Percentiles rank a stretch among this genome's conserved stretches.
Conservation (phyloP, 2,888 invertebrate genomes). For the Cephalotes varians region DNA sequence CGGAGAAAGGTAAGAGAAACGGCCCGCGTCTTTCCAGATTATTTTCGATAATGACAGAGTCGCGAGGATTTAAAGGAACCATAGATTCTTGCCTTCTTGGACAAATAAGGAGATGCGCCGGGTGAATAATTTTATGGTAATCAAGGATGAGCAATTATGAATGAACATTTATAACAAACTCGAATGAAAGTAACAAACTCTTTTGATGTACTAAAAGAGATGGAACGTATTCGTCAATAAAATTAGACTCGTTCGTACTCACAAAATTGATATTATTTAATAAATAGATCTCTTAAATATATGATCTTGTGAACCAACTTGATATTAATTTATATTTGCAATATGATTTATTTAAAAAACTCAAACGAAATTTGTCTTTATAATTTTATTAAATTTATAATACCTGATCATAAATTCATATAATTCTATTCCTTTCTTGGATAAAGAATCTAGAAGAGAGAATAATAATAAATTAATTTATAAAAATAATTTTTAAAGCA, state of each 20-base stretch:
- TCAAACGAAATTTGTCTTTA: no score
- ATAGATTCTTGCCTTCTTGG: neutral
- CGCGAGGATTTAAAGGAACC: slow-evolving; percentile 2
- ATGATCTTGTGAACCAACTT: no score
- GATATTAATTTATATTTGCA: no score
- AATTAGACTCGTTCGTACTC: neutral
- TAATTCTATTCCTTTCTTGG: no score
- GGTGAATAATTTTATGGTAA: neutral
- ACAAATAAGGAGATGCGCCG: neutral
- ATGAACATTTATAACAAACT: neutral
- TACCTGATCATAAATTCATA: no score
- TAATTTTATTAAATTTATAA: no score
- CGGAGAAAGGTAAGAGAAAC: slow-evolving; percentile 34
- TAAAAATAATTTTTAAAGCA: no score
- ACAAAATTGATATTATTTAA: no score
- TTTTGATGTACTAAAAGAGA: neutral
- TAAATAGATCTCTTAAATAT: no score
- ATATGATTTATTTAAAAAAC: no score
- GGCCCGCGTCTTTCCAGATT: slow-evolving; percentile 48
- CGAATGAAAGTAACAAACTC: neutral
- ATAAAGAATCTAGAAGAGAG: no score
- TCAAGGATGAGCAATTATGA: neutral
- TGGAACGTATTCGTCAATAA: neutral
- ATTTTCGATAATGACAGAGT: slow-evolving; percentile 54
- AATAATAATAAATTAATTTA: no score